Evolutionary conservation across 2,797 vertebrate genomes (phyloP), one percentile per base, ranked within the genome.

Genomic region (Nyctibius grandis): DNA sequence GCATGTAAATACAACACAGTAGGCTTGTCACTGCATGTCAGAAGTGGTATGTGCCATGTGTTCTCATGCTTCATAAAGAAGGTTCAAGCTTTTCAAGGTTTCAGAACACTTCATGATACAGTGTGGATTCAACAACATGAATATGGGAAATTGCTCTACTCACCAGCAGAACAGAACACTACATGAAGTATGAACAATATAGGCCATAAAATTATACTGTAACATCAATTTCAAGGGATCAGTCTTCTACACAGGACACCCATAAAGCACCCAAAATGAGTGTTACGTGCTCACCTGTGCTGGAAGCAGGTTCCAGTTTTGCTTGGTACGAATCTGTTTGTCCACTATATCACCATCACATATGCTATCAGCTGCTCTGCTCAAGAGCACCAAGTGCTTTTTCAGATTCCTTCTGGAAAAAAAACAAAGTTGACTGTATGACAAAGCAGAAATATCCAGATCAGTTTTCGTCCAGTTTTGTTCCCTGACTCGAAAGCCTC

Each of bases 341-440:
- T 99, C 99, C 92, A 99, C 99, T 79, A 99, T 97, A 96, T 99
- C 99, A 29, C 99, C 99, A 17, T 99, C 99, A 77, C 98, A 98
- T 91, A 99, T 99, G 76, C 99, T 99, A 87, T 99, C 99, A 3
- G 99, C 99, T 0, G 99, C 98, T 97, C 99, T 99, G 96, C 99
- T 99, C 97, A 99, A 97, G 67, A 99, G 97, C 97, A 99, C 97
- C 96, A 99, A 97, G 96, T 99, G 99, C 87, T 99, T 98, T 97
- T 99, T 99, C 88, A 98, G 44, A 82, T 99, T 98, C 17, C 98
- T 98, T 20, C 99, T 99, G 94, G 33, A 40, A 83, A 86, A 80
- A 59, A 90, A 59, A 89, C 15, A 21, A 73, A 87, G 5, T 22
- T 60, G 21, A 72, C 47, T 26, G 9, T 48, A 53, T 64, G 57